Evolutionary conservation across 1,140 invertebrate genomes (phyloP).

Genomic region (Brachionus asplanchnoidis): DNA sequence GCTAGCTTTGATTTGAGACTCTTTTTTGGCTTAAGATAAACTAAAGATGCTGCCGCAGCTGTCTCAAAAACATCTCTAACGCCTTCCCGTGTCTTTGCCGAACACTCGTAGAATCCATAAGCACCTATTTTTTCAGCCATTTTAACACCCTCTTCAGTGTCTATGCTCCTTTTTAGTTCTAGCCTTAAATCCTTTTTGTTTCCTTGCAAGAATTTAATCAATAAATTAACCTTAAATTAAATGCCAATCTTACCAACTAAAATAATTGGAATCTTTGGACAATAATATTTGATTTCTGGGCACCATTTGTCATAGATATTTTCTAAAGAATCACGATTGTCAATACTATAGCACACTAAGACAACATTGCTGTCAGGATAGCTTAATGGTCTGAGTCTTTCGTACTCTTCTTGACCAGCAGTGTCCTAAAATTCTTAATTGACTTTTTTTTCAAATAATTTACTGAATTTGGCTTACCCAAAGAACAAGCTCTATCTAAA

Average conservation of each 20-base stretch:
- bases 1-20: neutral
- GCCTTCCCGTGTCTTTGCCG: neutral
- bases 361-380: constrained; percentile 47
- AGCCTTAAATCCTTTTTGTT: neutral
- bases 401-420: constrained; percentile 36
- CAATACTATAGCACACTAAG: constrained; percentile 49
- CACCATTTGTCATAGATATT: constrained; percentile 48
- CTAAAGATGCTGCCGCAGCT: neutral
- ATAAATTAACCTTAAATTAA: too few species aligned
- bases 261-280: constrained; percentile 46
- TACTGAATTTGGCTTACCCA: constrained; percentile 55
- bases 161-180: neutral
- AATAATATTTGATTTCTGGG: constrained; percentile 45
- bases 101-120: constrained; percentile 26
- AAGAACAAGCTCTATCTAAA: neutral
- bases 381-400: constrained; percentile 1
- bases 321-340: constrained; percentile 46
- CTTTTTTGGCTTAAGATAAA: neutral
- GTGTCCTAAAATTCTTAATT: constrained; percentile 16
- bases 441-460: neutral
- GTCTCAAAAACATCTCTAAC: constrained; percentile 32
- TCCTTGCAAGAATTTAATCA: neutral
- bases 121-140: neutral
- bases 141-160: constrained; percentile 8
- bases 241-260: constrained; percentile 49